These are phyloP conservation scores for Cerastis leucographa DNA, from an alignment of 2,888 invertebrate genomes.

Conservation along the genomic window DNA sequence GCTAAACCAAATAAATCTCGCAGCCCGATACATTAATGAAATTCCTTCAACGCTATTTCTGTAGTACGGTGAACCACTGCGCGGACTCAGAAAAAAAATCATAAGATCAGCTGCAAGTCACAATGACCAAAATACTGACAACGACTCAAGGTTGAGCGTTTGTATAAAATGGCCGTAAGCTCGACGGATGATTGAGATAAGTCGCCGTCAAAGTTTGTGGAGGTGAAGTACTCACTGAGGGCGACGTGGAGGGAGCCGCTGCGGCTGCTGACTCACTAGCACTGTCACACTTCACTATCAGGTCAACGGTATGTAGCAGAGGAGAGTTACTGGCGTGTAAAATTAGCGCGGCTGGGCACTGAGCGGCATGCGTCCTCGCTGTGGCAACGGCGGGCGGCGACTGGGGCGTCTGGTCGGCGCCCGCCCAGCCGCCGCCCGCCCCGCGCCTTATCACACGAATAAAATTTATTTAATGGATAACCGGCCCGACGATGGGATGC, in stretches of 20 bases:
- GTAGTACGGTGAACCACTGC: slow-evolving; percentile 62
- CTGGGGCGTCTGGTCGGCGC: slow-evolving; percentile 87
- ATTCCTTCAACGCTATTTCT: slow-evolving; percentile 73
- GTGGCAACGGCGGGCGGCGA: slow-evolving; percentile 82
- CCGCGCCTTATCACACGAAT: slow-evolving; percentile 88
- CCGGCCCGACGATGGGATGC: slow-evolving; percentile 82
- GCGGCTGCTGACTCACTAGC: slow-evolving; percentile 71
- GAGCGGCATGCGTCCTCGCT: slow-evolving; percentile 79
- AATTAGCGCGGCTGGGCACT: slow-evolving; percentile 79
- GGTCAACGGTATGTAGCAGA: slow-evolving; percentile 78
- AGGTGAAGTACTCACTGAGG: slow-evolving; percentile 77
- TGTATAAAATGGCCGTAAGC: slow-evolving; percentile 87
- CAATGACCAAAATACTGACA: slow-evolving; percentile 86
- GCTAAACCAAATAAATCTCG: slow-evolving; percentile 76
- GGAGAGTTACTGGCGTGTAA: slow-evolving; percentile 83
- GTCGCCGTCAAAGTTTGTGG: slow-evolving; percentile 74
- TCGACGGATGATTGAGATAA: slow-evolving; percentile 80
- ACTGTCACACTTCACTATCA: slow-evolving; percentile 85
- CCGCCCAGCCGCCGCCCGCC: slow-evolving; percentile 85
- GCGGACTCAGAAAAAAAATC: slow-evolving; percentile 69
- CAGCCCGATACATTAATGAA: slow-evolving; percentile 73
- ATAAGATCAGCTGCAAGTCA: slow-evolving; percentile 77
- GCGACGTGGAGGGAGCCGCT: slow-evolving; percentile 49
- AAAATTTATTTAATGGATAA: slow-evolving; percentile 90
- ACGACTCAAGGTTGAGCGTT: slow-evolving; percentile 85